phyloP scores from a whole-genome alignment of 2,113 vertebrate species.

The Pseudolaguvia tuberculata region DNA sequence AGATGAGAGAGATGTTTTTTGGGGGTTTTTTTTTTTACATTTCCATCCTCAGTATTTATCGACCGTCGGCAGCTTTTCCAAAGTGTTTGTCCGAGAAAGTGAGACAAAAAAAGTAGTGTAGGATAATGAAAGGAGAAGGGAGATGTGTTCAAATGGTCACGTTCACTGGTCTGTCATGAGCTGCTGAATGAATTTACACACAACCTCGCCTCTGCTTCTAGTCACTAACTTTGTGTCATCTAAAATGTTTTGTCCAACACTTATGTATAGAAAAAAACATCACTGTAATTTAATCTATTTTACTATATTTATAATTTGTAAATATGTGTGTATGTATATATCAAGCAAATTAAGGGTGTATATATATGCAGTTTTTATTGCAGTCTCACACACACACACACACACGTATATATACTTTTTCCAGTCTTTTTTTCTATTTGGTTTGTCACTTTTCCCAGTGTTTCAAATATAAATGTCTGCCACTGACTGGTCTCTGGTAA shows the following conservation, averaged over 20 bases:
- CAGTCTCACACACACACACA: not conserved
- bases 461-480: constrained; percentile 30
- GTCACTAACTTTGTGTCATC: constrained; percentile 74
- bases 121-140: not conserved
- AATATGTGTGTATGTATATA: constrained; percentile 70
- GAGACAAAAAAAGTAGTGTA: not conserved
- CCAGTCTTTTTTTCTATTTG: constrained; percentile 30
- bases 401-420: constrained; percentile 45
- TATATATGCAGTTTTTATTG: constrained; percentile 4
- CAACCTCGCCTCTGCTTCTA: constrained; percentile 79
- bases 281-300: constrained; percentile 97
- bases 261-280: constrained; percentile 89
- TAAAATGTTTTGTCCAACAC: constrained; percentile 73
- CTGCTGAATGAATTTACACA: constrained; percentile 20
- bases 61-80: constrained; percentile 47
- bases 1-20: no score
- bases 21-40: not conserved
- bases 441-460: constrained; percentile 38
- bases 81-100: constrained; percentile 5
- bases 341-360: constrained; percentile 70
- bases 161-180: constrained; percentile 32
- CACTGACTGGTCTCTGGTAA: constrained; percentile 15
- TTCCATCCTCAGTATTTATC: constrained; percentile 45
- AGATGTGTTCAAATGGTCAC: not conserved
- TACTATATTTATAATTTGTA: constrained; percentile 94